A percentile compares a stretch with the other conserved stretches of the same genome.
Evolutionary conservation across 2,888 invertebrate species (phyloP).

Genomic region (Meliscaeva auricollis): DNA sequence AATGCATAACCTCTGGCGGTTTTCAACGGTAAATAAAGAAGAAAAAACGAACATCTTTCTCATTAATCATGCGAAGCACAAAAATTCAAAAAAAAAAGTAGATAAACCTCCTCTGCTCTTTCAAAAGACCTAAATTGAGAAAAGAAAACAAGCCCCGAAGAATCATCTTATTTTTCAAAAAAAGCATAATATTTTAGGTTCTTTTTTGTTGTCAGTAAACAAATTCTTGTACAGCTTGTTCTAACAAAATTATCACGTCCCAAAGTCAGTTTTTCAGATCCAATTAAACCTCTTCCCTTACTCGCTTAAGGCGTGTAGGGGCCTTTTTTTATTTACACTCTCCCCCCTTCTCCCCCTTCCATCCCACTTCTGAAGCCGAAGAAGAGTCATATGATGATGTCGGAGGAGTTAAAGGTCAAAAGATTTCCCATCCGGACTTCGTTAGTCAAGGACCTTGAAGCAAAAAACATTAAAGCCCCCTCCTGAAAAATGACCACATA

Average conservation of each 20-base stretch:
- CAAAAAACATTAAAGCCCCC: not conserved
- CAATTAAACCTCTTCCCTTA: constrained; percentile 3
- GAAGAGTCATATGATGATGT: constrained; percentile 1
- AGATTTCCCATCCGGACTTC: constrained; percentile 25
- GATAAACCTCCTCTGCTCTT: too few relatives aligned
- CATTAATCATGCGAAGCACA: constrained; percentile 26
- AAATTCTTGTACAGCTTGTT: constrained; percentile 7
- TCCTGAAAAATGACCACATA: constrained; percentile 8
- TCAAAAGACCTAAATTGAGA: not conserved
- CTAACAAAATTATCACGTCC: constrained; percentile 40
- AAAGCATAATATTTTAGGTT: not conserved
- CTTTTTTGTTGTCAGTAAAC: constrained; percentile 9
- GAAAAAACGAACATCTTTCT: not conserved
- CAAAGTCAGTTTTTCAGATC: constrained; percentile 29
- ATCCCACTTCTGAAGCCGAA: too few relatives aligned
- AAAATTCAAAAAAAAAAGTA: constrained; percentile 3
- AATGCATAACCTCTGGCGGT: not conserved
- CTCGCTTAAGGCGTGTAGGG: not conserved
- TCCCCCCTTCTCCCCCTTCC: too few relatives aligned
- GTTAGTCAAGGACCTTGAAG: constrained; percentile 34
- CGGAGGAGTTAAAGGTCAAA: constrained; percentile 32
- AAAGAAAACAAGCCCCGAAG: not conserved
- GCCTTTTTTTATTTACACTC: constrained; percentile 10
- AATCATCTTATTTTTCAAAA: not conserved
- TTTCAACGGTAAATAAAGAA: not conserved